Conservation (phyloP, 2,113 vertebrate species). For the Calyptomena viridis region DNA sequence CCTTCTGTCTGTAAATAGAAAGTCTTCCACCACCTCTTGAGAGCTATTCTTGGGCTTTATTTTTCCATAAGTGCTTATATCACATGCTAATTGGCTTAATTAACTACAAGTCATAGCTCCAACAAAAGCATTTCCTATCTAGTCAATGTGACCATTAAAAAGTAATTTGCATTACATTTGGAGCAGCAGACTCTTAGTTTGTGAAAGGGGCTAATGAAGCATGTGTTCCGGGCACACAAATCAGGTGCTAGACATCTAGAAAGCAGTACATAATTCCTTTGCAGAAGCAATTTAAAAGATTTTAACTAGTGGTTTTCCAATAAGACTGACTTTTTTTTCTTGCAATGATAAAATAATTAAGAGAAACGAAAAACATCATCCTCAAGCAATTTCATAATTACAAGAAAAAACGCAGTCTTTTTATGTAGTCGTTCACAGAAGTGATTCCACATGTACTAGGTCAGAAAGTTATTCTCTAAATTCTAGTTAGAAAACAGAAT, state of each 20-base stretch:
- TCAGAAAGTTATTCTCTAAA: background rate
- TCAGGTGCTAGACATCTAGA: constrained; percentile 38
- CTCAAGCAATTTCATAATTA: background rate
- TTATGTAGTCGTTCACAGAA: background rate
- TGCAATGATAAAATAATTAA: constrained; percentile 14
- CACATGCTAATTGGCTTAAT: constrained; percentile 69
- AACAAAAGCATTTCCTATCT: constrained; percentile 66
- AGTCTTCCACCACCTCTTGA: constrained; percentile 11
- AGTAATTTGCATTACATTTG: constrained; percentile 66
- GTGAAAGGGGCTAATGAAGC: constrained; percentile 62
- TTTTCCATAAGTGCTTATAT: constrained; percentile 48
- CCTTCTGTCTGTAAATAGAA: background rate
- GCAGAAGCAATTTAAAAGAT: background rate
- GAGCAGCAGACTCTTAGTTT: constrained; percentile 35
- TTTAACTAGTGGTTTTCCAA: constrained; percentile 25
- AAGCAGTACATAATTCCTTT: background rate
- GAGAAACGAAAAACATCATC: background rate
- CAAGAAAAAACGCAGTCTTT: background rate
- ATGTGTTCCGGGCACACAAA: constrained; percentile 49
- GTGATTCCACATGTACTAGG: background rate
- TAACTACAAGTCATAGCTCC: constrained; percentile 58
- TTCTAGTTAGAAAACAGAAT: background rate
- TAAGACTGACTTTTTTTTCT: background rate
- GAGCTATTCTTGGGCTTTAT: constrained; percentile 28
- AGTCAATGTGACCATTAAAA: constrained; percentile 65